Evolutionary conservation across 2,113 vertebrate species (phyloP), one percentile per base, ranked within the genome.

Genomic region (Myotis lucifugus): DNA sequence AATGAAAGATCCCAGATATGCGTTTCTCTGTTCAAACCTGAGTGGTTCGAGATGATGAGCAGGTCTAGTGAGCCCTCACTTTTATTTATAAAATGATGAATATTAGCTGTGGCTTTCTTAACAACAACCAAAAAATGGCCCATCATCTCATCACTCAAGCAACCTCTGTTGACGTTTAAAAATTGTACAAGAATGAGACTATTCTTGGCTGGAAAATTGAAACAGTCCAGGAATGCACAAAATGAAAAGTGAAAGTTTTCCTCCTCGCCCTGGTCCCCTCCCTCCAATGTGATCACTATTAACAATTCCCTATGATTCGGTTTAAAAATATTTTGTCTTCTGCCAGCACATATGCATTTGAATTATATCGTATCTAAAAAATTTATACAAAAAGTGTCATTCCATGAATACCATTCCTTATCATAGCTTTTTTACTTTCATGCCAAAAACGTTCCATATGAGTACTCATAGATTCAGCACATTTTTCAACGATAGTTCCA

Each of bases 221-320:
- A 96, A 56, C 27, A 74, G 46, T 78, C n/a, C 17, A 94, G 78
- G 95, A 88, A 82, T 34, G 82, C 64, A 34, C 72, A 92, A 94
- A 90, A 86, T 94, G 54, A 85, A 78, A 96, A 94, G 61, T 64
- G 61, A 86, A 95, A 67, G n/a, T n/a, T 70, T 95, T 88, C 59
- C 46, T 72, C 82, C 67, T 37, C 46, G 8, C 23, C 8, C 46
- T 77, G 0, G 1, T 34, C 21, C 25, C 69, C 14, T 59, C 64
- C 64, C 52, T 37, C 34, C 37, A 92, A 1, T 34, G 48, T 66
- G 37, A 82, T 64, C 67, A 37, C 61, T 79, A 50, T n/a, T 46
- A 85, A 56, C 42, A 66, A n/a, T 85, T 94, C 92, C 19, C 72
- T 83, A 1, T 76, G 59, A 85, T 25, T 93, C 2, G 25, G 66